A percentile compares a stretch with the other conserved stretches of the same genome.
phyloP scores from a whole-genome alignment of 1,140 invertebrate species.

The Trinorchestia longiramus region DNA sequence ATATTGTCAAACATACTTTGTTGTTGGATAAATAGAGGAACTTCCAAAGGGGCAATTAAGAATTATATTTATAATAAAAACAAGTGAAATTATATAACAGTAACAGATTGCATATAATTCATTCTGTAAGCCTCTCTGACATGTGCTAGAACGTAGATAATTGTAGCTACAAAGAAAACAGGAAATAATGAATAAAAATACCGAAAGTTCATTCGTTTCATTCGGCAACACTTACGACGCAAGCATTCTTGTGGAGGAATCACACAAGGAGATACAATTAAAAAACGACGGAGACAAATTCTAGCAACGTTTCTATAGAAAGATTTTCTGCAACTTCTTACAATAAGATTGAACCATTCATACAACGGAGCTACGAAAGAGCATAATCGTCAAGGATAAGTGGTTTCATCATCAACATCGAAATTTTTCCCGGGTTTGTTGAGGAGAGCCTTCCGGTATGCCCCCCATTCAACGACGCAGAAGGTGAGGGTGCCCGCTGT shows the following conservation, averaged over 20 bases:
- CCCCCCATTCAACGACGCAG: slow-evolving; percentile 81
- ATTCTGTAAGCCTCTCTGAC: neutral
- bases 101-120: neutral
- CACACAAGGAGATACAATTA: neutral
- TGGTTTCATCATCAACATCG: slow-evolving; percentile 2
- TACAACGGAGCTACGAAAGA: neutral
- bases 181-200: neutral
- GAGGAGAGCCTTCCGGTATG: slow-evolving; percentile 57
- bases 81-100: neutral
- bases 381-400: neutral
- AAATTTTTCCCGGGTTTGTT: neutral
- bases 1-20: no score
- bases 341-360: neutral
- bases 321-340: neutral
- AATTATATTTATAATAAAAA: neutral
- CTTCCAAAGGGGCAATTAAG: no score
- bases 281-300: neutral
- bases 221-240: neutral
- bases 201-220: neutral
- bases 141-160: neutral
- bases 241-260: neutral
- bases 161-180: neutral
- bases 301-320: neutral
- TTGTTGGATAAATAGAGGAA: no score
- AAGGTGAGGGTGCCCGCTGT: slow-evolving; percentile 85